A percentile compares a stretch with the other conserved stretches of the same genome.
Evolutionary conservation across 2,113 vertebrate species (phyloP).

Genomic region (Vidua macroura): DNA sequence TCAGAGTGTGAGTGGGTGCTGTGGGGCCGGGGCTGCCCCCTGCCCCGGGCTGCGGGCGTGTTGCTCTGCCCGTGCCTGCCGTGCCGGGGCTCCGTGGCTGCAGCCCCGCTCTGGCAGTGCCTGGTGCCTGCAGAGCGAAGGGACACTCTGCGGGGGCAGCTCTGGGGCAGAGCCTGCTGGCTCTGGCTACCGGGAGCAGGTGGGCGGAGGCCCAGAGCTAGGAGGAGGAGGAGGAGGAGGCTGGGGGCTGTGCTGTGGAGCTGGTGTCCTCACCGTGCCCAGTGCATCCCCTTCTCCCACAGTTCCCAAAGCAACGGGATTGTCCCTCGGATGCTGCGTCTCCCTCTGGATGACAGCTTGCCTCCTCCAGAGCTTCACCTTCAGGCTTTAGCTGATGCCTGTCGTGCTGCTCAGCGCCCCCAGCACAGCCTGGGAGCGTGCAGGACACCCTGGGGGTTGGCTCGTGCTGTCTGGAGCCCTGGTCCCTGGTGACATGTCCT

Average conservation of each 20-base stretch:
- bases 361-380: constrained; percentile 28
- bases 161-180: not conserved
- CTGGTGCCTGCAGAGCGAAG: not conserved
- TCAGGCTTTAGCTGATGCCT: constrained; percentile 24
- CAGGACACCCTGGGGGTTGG: fast-evolving
- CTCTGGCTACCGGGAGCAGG: not conserved
- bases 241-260: not conserved
- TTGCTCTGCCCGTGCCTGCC: not conserved
- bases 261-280: not conserved
- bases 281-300: not conserved
- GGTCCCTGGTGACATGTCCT: not conserved
- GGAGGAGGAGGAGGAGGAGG: not conserved
- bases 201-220: not conserved
- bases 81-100: not conserved
- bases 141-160: fast-evolving
- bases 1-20: constrained; percentile 29
- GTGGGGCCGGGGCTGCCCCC: not conserved
- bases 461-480: not conserved
- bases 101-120: not conserved
- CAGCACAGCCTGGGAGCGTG: fast-evolving
- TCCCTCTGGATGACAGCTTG: constrained; percentile 27
- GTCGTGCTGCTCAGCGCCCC: not conserved
- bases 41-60: not conserved
- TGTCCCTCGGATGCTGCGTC: not conserved
- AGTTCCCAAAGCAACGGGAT: not conserved